These are phyloP conservation scores for Trachythela sp. DNA, from an alignment of 64 coral and sea anemone species.

Conservation along the genomic window DNA sequence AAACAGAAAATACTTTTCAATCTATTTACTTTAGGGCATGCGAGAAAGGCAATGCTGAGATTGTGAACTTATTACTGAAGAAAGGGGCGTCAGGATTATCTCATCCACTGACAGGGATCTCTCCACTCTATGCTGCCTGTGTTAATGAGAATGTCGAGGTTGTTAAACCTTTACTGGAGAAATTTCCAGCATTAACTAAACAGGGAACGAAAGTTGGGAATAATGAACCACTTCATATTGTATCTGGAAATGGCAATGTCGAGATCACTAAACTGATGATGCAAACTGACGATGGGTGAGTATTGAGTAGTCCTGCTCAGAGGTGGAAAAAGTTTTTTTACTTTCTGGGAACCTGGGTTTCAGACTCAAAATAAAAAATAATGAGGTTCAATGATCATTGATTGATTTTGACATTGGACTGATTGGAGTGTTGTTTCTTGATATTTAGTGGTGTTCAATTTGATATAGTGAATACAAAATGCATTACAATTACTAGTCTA, in stretches of 20 bases:
- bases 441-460: too few relatives aligned
- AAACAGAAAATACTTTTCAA: background rate
- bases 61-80: slow-evolving; percentile 59
- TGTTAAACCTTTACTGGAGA: slow-evolving; percentile 53
- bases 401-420: too few relatives aligned
- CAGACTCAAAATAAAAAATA: too few relatives aligned
- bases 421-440: too few relatives aligned
- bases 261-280: slow-evolving; percentile 70
- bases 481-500: too few relatives aligned
- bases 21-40: slow-evolving; percentile 51
- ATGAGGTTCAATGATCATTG: too few relatives aligned
- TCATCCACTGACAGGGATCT: slow-evolving; percentile 72
- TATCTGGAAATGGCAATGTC: slow-evolving; percentile 59
- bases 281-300: slow-evolving; percentile 66
- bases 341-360: too few relatives aligned
- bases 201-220: slow-evolving; percentile 62
- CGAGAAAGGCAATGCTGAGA: slow-evolving; percentile 60
- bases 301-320: too few relatives aligned
- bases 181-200: slow-evolving; percentile 64
- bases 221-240: slow-evolving; percentile 72
- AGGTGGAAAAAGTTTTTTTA: too few relatives aligned
- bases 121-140: slow-evolving; percentile 81
- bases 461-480: too few relatives aligned
- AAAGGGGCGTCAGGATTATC: slow-evolving; percentile 60
- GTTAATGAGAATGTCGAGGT: slow-evolving; percentile 67